Percentiles rank a stretch among this genome's conserved stretches.
These are phyloP conservation scores for fruit fly (Drosophila melanogaster) DNA, from an alignment of 1,140 invertebrate genomes.

Conservation along the genomic window DNA sequence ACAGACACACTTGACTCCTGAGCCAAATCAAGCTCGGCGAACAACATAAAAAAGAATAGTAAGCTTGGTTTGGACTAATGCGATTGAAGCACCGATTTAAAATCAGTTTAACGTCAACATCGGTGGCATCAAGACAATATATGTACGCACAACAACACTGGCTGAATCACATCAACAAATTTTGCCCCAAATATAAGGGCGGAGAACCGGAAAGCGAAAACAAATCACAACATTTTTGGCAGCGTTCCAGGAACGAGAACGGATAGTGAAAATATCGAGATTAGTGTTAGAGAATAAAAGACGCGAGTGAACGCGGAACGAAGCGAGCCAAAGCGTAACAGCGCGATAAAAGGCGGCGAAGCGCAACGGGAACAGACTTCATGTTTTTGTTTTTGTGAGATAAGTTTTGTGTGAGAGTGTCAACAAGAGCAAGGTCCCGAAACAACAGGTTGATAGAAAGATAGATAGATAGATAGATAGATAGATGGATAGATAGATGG, in stretches of 20 bases:
- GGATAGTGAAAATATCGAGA: conserved; percentile 36
- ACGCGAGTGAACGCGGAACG: conserved; percentile 21
- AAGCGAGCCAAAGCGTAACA: conserved; percentile 18
- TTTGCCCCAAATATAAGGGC: too few species aligned
- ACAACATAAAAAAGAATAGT: conserved; percentile 38
- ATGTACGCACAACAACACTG: conserved; percentile 50
- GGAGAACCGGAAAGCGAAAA: conserved; percentile 11
- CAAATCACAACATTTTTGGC: conserved; percentile 3
- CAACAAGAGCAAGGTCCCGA: conserved; percentile 24
- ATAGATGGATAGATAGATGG: too few species aligned
- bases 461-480: too few species aligned
- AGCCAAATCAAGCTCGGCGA: conserved; percentile 65
- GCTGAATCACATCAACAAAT: conserved; percentile 38
- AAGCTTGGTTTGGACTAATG: conserved; percentile 74
- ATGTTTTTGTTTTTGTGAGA: conserved; percentile 33
- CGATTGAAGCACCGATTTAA: conserved; percentile 77
- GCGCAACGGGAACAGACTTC: conserved; percentile 20
- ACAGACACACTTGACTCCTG: conserved; percentile 9
- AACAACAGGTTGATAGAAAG: too few species aligned
- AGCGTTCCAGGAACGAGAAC: conserved; percentile 25
- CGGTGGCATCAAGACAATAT: conserved; percentile 81
- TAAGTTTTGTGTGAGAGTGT: conserved; percentile 34
- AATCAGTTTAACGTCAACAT: conserved; percentile 82
- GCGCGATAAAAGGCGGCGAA: conserved; percentile 15
- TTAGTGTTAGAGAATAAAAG: conserved; percentile 30